phyloP scores from a whole-genome alignment of 2,113 vertebrate species.

The Sinocyclocheilus grahami region DNA sequence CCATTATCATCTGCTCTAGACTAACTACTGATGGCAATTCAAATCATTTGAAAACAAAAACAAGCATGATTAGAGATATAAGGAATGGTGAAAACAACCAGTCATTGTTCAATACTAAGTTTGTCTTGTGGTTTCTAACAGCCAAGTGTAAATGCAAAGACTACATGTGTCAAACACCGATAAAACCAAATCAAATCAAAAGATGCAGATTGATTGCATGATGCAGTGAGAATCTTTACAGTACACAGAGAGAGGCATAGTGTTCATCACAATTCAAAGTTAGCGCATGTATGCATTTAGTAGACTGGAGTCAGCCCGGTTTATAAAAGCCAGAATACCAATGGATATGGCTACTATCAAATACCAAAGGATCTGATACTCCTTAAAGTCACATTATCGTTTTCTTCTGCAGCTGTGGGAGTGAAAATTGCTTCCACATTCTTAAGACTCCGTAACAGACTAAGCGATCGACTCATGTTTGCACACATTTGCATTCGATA shows the following conservation, averaged over 20 bases:
- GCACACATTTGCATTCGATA: background rate
- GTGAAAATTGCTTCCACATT: background rate
- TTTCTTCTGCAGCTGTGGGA: slow-evolving; percentile 26
- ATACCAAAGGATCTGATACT: slow-evolving; percentile 18
- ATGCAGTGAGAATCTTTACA: background rate
- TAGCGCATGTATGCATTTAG: background rate
- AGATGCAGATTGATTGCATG: background rate
- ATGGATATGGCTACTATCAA: slow-evolving; percentile 24
- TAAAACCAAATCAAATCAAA: background rate
- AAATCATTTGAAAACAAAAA: slow-evolving; percentile 1
- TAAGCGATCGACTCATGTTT: background rate
- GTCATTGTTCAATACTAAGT: background rate
- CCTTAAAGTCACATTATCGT: slow-evolving; percentile 37
- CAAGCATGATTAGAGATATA: background rate
- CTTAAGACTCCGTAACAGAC: background rate
- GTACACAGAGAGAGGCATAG: background rate
- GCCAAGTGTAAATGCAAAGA: slow-evolving; percentile 27
- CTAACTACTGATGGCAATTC: slow-evolving; percentile 14
- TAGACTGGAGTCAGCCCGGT: slow-evolving; percentile 39
- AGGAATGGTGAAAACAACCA: slow-evolving; percentile 5
- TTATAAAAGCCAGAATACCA: slow-evolving; percentile 48
- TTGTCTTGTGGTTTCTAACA: slow-evolving; percentile 24
- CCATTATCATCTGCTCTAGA: slow-evolving; percentile 17
- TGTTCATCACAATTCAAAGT: slow-evolving; percentile 9
- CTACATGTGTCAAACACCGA: background rate